phyloP scores from a whole-genome alignment of 1,140 invertebrate species.

The Drepana arcuata region DNA sequence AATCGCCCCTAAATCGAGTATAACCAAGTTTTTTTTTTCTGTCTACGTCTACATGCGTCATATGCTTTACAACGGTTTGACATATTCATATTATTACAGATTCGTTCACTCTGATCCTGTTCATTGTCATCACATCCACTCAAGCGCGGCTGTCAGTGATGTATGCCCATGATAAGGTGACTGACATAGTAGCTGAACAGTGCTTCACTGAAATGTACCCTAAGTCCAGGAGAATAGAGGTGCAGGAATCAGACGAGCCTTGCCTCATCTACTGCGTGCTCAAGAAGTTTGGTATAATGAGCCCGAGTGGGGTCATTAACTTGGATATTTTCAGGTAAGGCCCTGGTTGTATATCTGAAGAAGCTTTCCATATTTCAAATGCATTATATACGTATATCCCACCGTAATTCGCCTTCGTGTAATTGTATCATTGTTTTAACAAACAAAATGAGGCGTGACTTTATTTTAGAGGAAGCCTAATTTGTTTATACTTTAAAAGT shows the following conservation, averaged over 20 bases:
- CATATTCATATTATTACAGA: too few relatives aligned
- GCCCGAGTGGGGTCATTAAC: conserved; percentile 38
- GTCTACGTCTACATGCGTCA: too few relatives aligned
- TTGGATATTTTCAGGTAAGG: conserved; percentile 47
- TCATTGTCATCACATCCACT: conserved; percentile 13
- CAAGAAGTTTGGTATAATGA: conserved; percentile 56
- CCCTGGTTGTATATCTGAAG: too few relatives aligned
- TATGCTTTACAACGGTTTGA: too few relatives aligned
- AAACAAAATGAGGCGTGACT: too few relatives aligned
- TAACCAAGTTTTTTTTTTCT: too few relatives aligned
- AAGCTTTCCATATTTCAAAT: too few relatives aligned
- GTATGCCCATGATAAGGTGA: conserved; percentile 53
- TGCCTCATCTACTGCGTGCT: conserved; percentile 58
- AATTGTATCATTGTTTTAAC: background rate
- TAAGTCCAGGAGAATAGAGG: conserved; percentile 27
- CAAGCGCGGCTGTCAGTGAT: conserved; percentile 49
- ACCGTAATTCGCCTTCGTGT: too few relatives aligned
- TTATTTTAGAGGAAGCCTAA: too few relatives aligned
- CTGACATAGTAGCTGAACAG: conserved; percentile 41
- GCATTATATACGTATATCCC: too few relatives aligned
- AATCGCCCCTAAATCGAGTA: too few relatives aligned
- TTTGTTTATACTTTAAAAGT: too few relatives aligned
- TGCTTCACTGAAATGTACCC: conserved; percentile 54
- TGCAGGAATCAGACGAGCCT: conserved; percentile 50
- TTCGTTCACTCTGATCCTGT: conserved; percentile 9